Percentiles rank a stretch among this genome's conserved stretches.
Conservation (phyloP, 2,888 invertebrate genomes). For the Archips crataeganus region DNA sequence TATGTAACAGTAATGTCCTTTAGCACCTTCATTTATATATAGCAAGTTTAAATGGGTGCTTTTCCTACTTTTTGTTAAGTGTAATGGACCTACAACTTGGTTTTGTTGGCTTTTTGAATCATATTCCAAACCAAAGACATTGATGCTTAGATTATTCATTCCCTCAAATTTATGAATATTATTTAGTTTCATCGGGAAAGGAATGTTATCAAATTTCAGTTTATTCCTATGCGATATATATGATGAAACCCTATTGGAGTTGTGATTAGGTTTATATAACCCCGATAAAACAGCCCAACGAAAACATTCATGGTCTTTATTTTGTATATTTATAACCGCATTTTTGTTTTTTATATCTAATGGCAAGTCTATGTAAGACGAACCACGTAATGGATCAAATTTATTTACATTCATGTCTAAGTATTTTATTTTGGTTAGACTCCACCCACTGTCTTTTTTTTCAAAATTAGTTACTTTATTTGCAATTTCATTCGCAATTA, state of each 20-base stretch:
- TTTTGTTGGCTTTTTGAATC: too few relatives aligned
- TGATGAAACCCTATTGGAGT: background rate
- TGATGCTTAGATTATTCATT: background rate
- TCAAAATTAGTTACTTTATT: too few relatives aligned
- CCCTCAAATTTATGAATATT: too few relatives aligned
- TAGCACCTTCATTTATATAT: too few relatives aligned
- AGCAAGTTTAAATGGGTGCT: background rate
- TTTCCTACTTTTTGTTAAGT: background rate
- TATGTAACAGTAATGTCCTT: too few relatives aligned
- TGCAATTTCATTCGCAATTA: too few relatives aligned
- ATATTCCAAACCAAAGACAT: background rate
- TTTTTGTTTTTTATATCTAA: conserved; percentile 3
- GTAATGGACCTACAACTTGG: too few relatives aligned
- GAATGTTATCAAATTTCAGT: background rate
- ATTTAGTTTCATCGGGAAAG: background rate
- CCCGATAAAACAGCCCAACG: conserved; percentile 2
- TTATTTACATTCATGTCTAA: too few relatives aligned
- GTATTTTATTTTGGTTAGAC: too few relatives aligned
- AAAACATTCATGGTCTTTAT: conserved; percentile 10
- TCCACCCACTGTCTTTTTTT: too few relatives aligned
- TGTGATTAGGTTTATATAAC: background rate
- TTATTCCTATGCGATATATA: background rate
- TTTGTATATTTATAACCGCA: background rate
- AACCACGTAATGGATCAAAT: background rate
- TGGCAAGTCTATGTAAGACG: conserved; percentile 4